Evolutionary conservation across 2,113 vertebrate species (phyloP).

Genomic region (Elanus axillaris): DNA sequence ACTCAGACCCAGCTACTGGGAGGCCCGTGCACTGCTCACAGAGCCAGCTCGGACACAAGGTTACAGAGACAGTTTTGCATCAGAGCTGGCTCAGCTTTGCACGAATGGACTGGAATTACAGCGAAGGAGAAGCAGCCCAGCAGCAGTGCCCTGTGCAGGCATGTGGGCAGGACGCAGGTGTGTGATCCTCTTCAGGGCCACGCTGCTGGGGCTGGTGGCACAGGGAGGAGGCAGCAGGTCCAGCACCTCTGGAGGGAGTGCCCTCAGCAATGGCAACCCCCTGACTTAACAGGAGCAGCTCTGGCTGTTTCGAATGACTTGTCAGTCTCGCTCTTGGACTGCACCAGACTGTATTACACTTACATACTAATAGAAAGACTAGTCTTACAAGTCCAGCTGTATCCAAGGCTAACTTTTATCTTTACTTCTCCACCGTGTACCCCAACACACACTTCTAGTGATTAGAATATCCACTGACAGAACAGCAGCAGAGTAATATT

Average conservation of each 20-base stretch:
- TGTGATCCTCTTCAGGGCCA: not conserved
- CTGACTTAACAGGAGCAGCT: not conserved
- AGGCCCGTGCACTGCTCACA: not conserved
- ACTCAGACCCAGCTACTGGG: not conserved
- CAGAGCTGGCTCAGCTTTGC: not conserved
- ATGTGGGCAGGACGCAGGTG: not conserved
- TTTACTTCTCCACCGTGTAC: not conserved
- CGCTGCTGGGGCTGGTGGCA: not conserved
- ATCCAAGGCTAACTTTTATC: not conserved
- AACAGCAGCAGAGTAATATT: not conserved
- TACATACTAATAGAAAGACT: not conserved
- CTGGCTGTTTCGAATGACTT: rapidly evolving
- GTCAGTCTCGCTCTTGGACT: not conserved
- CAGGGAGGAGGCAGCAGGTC: rapidly evolving
- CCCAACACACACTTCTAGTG: not conserved
- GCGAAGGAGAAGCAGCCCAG: not conserved
- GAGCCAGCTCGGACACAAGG: not conserved
- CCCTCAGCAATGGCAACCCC: not conserved
- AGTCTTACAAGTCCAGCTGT: not conserved
- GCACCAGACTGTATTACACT: not conserved
- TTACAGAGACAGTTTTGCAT: not conserved
- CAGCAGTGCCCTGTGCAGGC: not conserved
- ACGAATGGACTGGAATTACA: rapidly evolving
- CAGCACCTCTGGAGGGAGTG: not conserved
- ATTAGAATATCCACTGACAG: not conserved